These are phyloP conservation scores for Cariama cristata DNA, from an alignment of 2,113 vertebrate genomes.

Conservation along the genomic window DNA sequence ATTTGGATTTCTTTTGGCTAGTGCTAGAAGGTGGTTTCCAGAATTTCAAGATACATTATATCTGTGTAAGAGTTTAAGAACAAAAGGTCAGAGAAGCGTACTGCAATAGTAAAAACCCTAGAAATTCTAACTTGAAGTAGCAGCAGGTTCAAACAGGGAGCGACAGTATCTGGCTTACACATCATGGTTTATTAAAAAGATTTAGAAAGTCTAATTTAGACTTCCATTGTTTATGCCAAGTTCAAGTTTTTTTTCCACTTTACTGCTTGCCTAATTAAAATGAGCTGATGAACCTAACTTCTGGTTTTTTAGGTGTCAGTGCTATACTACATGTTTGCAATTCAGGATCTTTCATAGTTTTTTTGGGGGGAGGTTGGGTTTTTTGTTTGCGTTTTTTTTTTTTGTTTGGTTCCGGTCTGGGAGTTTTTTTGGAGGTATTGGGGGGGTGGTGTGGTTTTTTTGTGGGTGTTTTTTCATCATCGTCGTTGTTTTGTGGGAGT, in stretches of 20 bases:
- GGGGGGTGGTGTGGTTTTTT: accelerated
- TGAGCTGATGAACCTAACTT: neutral
- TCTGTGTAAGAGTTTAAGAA: neutral
- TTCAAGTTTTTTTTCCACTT: neutral
- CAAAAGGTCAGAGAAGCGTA: slow-evolving; percentile 27
- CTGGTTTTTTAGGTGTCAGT: neutral
- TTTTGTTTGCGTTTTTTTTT: neutral
- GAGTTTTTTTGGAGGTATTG: neutral
- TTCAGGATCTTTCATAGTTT: neutral
- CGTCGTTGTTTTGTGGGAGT: neutral
- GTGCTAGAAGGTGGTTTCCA: neutral
- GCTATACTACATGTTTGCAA: neutral
- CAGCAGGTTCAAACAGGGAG: slow-evolving; percentile 3
- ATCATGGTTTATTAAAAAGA: slow-evolving; percentile 60
- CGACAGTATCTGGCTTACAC: neutral
- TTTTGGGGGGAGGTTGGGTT: accelerated
- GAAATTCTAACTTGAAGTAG: slow-evolving; percentile 27
- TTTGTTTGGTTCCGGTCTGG: neutral
- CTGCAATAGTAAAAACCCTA: neutral
- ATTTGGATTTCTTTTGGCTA: neutral
- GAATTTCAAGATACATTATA: slow-evolving; percentile 7
- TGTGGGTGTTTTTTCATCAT: neutral
- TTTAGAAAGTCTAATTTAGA: slow-evolving; percentile 61
- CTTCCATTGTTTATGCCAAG: slow-evolving; percentile 51
- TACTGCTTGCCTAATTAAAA: neutral